phyloP scores from a whole-genome alignment of 2,888 invertebrate species.

The Lamellibrachia satsuma region DNA sequence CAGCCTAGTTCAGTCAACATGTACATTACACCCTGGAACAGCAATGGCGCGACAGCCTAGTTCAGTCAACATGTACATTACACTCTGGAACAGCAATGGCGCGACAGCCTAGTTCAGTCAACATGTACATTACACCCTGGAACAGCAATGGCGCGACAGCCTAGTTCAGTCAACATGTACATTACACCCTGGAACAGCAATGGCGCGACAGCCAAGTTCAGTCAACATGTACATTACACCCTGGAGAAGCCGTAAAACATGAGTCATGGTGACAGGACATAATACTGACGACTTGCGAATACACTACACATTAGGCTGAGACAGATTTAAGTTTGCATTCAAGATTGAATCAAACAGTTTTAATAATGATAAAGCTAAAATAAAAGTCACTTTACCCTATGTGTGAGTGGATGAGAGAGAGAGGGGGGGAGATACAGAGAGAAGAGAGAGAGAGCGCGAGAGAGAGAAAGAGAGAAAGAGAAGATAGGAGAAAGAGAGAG shows the following conservation, averaged over 20 bases:
- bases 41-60: neutral
- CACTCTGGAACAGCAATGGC: too few relatives aligned
- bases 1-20: neutral
- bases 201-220: neutral
- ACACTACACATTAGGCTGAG: too few relatives aligned
- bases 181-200: neutral
- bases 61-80: too few relatives aligned
- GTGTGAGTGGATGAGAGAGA: neutral
- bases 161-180: neutral
- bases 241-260: neutral
- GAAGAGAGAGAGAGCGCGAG: neutral
- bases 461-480: too few relatives aligned
- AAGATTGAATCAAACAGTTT: too few relatives aligned
- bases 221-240: neutral
- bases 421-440: neutral
- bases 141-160: neutral
- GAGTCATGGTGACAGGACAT: too few relatives aligned
- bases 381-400: neutral
- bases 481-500: too few relatives aligned
- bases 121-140: neutral
- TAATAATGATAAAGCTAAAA: neutral
- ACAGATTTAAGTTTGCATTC: too few relatives aligned
- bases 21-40: neutral
- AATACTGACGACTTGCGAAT: too few relatives aligned
- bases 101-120: neutral